Conservation (phyloP, 2,797 vertebrate genomes). For the Picus viridis region DNA sequence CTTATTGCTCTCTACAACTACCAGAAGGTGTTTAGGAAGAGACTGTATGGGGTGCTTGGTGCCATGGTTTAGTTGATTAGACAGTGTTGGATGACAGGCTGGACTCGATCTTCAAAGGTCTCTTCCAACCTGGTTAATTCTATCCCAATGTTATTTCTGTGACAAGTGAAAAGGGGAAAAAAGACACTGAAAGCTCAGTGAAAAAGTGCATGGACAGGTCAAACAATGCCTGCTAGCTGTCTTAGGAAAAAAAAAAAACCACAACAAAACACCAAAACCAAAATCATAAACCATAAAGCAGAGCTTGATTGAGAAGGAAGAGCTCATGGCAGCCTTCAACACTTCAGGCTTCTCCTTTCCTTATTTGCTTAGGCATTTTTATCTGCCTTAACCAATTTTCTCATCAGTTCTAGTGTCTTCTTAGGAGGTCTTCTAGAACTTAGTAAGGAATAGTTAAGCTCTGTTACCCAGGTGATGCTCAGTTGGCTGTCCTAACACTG, state of each 20-base stretch:
- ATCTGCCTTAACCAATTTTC: not conserved
- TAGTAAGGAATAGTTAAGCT: not conserved
- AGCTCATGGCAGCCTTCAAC: not conserved
- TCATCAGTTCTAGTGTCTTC: not conserved
- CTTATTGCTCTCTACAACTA: too few species aligned
- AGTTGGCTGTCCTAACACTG: not conserved
- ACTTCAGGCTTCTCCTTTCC: not conserved
- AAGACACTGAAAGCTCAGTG: not conserved
- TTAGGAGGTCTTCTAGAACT: not conserved
- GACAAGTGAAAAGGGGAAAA: not conserved
- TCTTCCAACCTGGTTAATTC: too few species aligned
- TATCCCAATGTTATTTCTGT: not conserved
- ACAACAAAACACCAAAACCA: too few species aligned
- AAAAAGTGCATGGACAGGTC: not conserved
- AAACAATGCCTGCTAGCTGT: not conserved
- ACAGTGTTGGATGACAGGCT: too few species aligned
- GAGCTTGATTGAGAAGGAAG: not conserved
- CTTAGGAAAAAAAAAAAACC: not conserved
- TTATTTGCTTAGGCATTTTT: not conserved
- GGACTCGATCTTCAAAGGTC: too few species aligned
- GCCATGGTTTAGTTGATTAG: too few species aligned
- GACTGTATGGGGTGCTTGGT: too few species aligned
- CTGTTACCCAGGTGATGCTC: not conserved
- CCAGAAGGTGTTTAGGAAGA: too few species aligned
- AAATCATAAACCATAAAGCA: not conserved